phyloP scores from a whole-genome alignment of 2,113 vertebrate genomes.

The Platichthys flesus region DNA sequence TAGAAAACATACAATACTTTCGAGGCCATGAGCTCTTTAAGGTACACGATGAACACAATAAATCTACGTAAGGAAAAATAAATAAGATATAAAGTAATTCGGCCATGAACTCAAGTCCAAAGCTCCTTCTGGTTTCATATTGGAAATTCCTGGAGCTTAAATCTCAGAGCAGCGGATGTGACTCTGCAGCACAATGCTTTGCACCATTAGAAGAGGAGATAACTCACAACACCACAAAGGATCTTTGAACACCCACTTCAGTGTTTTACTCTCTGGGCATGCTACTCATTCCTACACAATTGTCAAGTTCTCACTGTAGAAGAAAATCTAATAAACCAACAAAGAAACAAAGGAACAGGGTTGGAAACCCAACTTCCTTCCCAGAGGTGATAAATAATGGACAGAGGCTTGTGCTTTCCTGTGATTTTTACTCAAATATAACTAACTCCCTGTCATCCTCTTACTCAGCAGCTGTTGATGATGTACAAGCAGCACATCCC shows the following conservation, averaged over 20 bases:
- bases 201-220: background rate
- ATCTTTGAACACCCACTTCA: background rate
- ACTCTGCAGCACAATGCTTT: too few species aligned
- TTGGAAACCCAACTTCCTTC: background rate
- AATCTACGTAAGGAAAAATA: background rate
- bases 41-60: background rate
- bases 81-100: background rate
- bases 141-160: background rate
- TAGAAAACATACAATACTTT: too few species aligned
- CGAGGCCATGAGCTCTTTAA: background rate
- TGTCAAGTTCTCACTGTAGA: too few species aligned
- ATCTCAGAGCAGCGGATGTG: background rate
- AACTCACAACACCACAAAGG: slow-evolving; percentile 1
- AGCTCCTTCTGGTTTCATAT: background rate
- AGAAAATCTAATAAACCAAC: background rate
- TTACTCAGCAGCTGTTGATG: slow-evolving; percentile 12
- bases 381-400: background rate
- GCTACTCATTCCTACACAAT: background rate
- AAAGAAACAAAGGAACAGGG: background rate
- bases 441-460: background rate
- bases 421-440: background rate
- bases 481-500: slow-evolving; percentile 4
- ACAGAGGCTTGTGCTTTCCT: background rate
- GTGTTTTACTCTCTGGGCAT: slow-evolving; percentile 3
- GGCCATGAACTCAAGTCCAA: background rate